Evolutionary conservation across 2,888 invertebrate genomes (phyloP), one percentile per base, ranked within the genome.

Genomic region (Drosophila greeni): DNA sequence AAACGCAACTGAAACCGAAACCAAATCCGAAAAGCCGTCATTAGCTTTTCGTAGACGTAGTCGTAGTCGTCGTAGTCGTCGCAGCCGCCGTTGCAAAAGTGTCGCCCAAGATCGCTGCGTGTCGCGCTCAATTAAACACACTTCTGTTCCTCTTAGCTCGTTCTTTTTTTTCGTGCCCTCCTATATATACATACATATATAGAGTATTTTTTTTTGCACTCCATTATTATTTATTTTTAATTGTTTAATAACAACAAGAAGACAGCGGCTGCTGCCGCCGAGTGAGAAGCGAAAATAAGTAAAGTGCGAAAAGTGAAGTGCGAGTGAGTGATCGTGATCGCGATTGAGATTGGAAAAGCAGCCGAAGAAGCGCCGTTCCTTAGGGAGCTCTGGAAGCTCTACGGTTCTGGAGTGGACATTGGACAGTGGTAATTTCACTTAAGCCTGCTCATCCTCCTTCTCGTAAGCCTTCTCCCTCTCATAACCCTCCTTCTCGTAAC

Each of bases 231-330:
- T 55, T 65, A 67, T 65, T 57, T 72, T 54, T 72, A 74, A 83
- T 81, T 80, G 75, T 51, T 54, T 36, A 51, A 71, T 54, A 56
- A 61, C 61, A 70, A 36, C 53, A 20, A 20, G 20, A 20, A 20
- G 20, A n/a, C n/a, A 14, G 52, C 56, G 42, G 60, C 59, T 54
- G 58, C 24, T 16, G 36, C 26, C 53, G 24, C 16, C 4, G 9
- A 29, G 49, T 37, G 42, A 11, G 43, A 43, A 40, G 57, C 55
- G 58, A 51, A 42, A 39, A 39, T 31, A 60, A 61, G 47, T 66
- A 57, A 84, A 73, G 76, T 76, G 84, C 49, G 67, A 82, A 76
- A 78, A 79, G 70, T 80, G 42, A 72, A 74, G 66, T 67, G 54
- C 37, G 59, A 51, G 51, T 59, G 76, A 72, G 59, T 69, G 58